These are phyloP conservation scores for Catocala fraxini DNA, from an alignment of 2,888 invertebrate species.

Conservation along the genomic window DNA sequence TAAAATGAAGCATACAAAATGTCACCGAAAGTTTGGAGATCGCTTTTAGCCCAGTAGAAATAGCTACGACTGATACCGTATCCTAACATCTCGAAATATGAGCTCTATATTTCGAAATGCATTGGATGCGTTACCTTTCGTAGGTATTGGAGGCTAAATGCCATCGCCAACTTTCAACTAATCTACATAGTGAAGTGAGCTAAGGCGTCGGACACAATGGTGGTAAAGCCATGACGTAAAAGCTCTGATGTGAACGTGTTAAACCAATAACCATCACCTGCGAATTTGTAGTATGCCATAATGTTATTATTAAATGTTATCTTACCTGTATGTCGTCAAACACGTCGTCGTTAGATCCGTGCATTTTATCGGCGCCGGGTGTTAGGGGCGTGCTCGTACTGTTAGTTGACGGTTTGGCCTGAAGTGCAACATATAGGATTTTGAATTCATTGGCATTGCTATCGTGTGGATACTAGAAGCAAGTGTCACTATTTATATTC, in stretches of 20 bases:
- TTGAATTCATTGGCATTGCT: slow-evolving; percentile 35
- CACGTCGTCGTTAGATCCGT: slow-evolving; percentile 82
- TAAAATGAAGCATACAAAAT: slow-evolving; percentile 53
- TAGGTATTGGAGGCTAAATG: slow-evolving; percentile 54
- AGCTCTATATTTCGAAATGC: slow-evolving; percentile 83
- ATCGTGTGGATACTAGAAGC: slow-evolving; percentile 14
- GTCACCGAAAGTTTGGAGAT: slow-evolving; percentile 53
- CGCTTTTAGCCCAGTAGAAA: slow-evolving; percentile 50
- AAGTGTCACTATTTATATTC: background rate
- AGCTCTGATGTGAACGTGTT: slow-evolving; percentile 86
- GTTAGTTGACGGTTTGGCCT: slow-evolving; percentile 81
- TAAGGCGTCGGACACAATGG: slow-evolving; percentile 62
- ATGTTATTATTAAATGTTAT: slow-evolving; percentile 26
- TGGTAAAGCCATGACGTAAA: slow-evolving; percentile 69
- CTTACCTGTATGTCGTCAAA: slow-evolving; percentile 85
- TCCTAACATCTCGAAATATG: slow-evolving; percentile 77
- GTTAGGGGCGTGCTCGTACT: slow-evolving; percentile 82
- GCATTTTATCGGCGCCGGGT: slow-evolving; percentile 75
- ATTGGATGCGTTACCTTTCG: slow-evolving; percentile 60
- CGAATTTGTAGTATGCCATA: slow-evolving; percentile 47
- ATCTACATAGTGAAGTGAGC: slow-evolving; percentile 61
- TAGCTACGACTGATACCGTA: slow-evolving; percentile 59
- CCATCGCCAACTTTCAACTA: slow-evolving; percentile 52
- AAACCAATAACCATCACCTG: slow-evolving; percentile 81
- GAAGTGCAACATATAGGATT: slow-evolving; percentile 54